Evolutionary conservation across 1,140 invertebrate species (phyloP).

Genomic region (Drosophila grimshawi): DNA sequence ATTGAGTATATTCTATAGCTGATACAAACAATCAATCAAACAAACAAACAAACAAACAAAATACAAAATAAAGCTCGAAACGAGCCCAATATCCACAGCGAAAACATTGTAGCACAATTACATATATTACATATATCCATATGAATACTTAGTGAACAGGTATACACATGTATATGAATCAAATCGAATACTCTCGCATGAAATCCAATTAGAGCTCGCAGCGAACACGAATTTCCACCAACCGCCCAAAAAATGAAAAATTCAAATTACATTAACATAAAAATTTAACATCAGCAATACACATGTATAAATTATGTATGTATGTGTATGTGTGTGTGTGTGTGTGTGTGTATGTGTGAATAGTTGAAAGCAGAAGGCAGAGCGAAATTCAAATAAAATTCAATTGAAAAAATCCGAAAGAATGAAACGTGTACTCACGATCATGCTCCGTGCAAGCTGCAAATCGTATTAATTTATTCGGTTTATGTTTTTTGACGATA

Average conservation of each 20-base stretch:
- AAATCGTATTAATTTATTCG: conserved; percentile 63
- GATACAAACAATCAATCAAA: conserved; percentile 31
- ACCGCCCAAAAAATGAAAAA: conserved; percentile 14
- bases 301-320: conserved; percentile 21
- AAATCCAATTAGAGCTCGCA: conserved; percentile 33
- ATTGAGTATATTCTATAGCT: conserved; percentile 36
- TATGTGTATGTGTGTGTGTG: conserved; percentile 12
- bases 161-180: conserved; percentile 24
- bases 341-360: conserved; percentile 31
- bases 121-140: conserved; percentile 21
- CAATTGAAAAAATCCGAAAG: conserved; percentile 65
- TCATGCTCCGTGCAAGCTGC: conserved; percentile 93
- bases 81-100: conserved; percentile 27
- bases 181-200: conserved; percentile 32
- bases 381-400: conserved; percentile 56
- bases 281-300: conserved; percentile 72
- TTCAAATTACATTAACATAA: conserved; percentile 77
- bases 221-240: conserved; percentile 12
- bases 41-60: conserved; percentile 46
- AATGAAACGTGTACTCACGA: conserved; percentile 89
- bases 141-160: conserved; percentile 21
- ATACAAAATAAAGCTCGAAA: conserved; percentile 23
- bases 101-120: conserved; percentile 27
- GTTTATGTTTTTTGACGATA: conserved; percentile 31
- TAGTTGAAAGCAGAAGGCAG: conserved; percentile 47